Evolutionary conservation across 2,888 invertebrate genomes (phyloP).

Genomic region (Ctena decussata): DNA sequence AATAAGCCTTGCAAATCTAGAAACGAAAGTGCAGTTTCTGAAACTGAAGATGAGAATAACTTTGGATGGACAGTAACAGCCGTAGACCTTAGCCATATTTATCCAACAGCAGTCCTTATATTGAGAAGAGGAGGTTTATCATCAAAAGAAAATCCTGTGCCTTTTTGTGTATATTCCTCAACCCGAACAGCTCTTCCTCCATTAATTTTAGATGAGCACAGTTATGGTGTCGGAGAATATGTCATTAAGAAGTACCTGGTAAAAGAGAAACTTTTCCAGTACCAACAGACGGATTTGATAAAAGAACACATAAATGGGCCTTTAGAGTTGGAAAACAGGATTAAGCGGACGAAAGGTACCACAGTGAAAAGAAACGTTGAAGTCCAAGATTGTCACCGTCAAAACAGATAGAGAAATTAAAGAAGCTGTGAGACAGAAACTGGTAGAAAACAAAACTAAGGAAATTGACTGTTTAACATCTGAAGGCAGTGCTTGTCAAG

Average conservation of each 20-base stretch:
- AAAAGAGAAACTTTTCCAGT: constrained; percentile 7
- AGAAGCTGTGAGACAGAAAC: neutral
- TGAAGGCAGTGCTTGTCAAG: constrained; percentile 25
- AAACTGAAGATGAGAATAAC: neutral
- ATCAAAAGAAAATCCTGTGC: neutral
- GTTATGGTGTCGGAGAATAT: neutral
- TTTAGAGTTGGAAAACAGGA: neutral
- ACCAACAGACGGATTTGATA: neutral
- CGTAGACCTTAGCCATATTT: constrained; percentile 1
- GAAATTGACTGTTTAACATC: neutral
- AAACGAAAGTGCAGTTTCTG: neutral
- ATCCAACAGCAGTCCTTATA: constrained; percentile 7
- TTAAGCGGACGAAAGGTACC: constrained; percentile 1
- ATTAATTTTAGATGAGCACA: neutral
- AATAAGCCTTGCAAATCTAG: neutral
- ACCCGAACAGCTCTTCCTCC: neutral
- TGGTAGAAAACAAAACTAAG: constrained; percentile 6
- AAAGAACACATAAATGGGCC: constrained; percentile 10
- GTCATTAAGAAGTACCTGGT: neutral
- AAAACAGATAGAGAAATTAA: constrained; percentile 13
- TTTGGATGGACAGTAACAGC: constrained; percentile 23
- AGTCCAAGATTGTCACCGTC: neutral
- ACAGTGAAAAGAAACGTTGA: constrained; percentile 11
- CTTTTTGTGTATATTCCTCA: constrained; percentile 37
- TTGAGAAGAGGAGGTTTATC: constrained; percentile 26